A percentile compares a stretch with the other conserved stretches of the same genome.
Conservation (phyloP, 2,797 vertebrate species). For the Carcharodon carcharias region DNA sequence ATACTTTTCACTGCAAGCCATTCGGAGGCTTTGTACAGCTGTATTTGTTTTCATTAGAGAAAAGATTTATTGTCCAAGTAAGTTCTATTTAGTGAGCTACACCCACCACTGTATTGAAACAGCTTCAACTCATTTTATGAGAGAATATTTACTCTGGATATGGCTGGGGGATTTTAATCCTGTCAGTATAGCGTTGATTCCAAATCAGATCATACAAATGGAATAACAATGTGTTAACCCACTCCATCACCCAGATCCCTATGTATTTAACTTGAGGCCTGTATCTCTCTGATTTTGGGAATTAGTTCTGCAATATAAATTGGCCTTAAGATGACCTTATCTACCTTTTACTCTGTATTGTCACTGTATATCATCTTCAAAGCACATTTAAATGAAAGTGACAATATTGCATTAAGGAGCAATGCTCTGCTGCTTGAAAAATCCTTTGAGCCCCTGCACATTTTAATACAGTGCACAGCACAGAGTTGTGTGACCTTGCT, state of each 20-base stretch:
- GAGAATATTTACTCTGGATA: background rate
- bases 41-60: background rate
- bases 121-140: background rate
- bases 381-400: background rate
- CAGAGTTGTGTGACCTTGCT: too few species aligned
- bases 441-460: background rate
- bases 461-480: background rate
- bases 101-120: background rate
- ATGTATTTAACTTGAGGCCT: background rate
- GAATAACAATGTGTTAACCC: background rate
- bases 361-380: background rate
- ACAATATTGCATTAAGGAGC: background rate
- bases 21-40: background rate
- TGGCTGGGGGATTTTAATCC: background rate
- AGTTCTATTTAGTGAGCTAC: background rate
- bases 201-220: background rate
- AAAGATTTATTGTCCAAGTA: background rate
- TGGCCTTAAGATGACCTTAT: constrained; percentile 6
- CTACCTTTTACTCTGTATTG: background rate
- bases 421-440: background rate
- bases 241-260: background rate
- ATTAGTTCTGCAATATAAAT: background rate
- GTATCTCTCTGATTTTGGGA: too few species aligned
- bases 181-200: background rate
- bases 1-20: background rate